These are phyloP conservation scores for Hydrotaea cyrtoneurina DNA, from an alignment of 2,888 invertebrate species.

Conservation along the genomic window DNA sequence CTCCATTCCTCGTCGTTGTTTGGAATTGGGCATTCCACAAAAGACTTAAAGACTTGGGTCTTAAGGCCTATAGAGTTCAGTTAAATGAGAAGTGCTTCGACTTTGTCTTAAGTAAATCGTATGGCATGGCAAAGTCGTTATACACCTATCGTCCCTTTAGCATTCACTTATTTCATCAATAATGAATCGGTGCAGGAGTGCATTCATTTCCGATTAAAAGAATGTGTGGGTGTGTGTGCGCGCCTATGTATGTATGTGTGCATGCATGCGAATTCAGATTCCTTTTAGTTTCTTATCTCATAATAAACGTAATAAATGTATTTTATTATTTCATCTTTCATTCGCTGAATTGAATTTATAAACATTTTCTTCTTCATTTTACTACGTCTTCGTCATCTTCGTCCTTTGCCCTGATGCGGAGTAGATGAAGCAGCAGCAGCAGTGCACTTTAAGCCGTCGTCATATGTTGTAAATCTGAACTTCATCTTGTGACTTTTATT, in stretches of 20 bases:
- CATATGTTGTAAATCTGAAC: constrained; percentile 66
- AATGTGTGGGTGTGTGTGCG: too few relatives aligned
- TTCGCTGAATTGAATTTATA: constrained; percentile 61
- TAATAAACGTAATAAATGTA: constrained; percentile 36
- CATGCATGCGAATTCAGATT: not conserved
- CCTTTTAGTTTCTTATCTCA: constrained; percentile 33
- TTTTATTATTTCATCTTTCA: constrained; percentile 38
- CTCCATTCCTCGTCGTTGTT: too few relatives aligned
- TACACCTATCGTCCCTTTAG: not conserved
- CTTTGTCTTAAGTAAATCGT: too few relatives aligned
- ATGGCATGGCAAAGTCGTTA: too few relatives aligned
- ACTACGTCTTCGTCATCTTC: constrained; percentile 2
- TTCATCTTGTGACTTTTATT: constrained; percentile 64
- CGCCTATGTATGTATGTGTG: not conserved
- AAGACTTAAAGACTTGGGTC: too few relatives aligned
- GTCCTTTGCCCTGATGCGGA: not conserved
- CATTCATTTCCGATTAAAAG: constrained; percentile 40
- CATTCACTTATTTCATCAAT: constrained; percentile 40
- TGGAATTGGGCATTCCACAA: too few relatives aligned
- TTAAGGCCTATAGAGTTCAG: too few relatives aligned
- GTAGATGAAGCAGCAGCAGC: not conserved
- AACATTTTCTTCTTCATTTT: constrained; percentile 33
- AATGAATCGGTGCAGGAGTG: constrained; percentile 24
- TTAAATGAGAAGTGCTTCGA: too few relatives aligned
- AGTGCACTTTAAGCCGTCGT: constrained; percentile 39